Percentiles rank a stretch among this genome's conserved stretches.
Evolutionary conservation across 2,113 vertebrate species (phyloP).

Genomic region (Sphaerodactylus townsendi): DNA sequence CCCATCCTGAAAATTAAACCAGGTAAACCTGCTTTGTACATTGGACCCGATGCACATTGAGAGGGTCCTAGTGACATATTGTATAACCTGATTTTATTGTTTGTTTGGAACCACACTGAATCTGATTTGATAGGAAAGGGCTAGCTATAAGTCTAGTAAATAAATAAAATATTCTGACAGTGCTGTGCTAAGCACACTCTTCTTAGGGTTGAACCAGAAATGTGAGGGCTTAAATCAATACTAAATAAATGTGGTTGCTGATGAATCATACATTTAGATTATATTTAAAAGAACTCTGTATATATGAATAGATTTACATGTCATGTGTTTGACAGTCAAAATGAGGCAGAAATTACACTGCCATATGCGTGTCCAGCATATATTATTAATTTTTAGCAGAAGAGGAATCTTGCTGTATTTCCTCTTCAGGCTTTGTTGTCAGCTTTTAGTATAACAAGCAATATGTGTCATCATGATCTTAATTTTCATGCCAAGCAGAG

Average conservation of each 20-base stretch:
- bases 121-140: too few relatives aligned
- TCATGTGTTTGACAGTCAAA: neutral
- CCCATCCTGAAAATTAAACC: too few relatives aligned
- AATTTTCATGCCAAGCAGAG: slow-evolving; percentile 70
- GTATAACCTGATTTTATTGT: too few relatives aligned
- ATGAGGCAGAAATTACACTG: neutral
- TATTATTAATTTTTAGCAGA: slow-evolving; percentile 49
- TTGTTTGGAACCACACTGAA: too few relatives aligned
- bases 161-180: neutral
- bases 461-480: slow-evolving; percentile 67
- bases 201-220: too few relatives aligned
- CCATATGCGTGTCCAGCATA: slow-evolving; percentile 35
- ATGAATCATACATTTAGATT: neutral
- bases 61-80: too few relatives aligned
- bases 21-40: too few relatives aligned
- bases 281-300: neutral
- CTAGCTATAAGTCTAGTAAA: too few relatives aligned
- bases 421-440: slow-evolving; percentile 62
- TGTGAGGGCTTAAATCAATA: neutral
- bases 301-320: neutral
- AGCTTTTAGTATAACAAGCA: slow-evolving; percentile 67
- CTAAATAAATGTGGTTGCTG: neutral
- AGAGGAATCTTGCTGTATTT: slow-evolving; percentile 44
- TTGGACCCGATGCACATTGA: too few relatives aligned
- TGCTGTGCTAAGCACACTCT: too few relatives aligned